Base-by-base conservation (phyloP, 2,888 invertebrate species). In the Gonocerus acuteangulatus region DNA sequence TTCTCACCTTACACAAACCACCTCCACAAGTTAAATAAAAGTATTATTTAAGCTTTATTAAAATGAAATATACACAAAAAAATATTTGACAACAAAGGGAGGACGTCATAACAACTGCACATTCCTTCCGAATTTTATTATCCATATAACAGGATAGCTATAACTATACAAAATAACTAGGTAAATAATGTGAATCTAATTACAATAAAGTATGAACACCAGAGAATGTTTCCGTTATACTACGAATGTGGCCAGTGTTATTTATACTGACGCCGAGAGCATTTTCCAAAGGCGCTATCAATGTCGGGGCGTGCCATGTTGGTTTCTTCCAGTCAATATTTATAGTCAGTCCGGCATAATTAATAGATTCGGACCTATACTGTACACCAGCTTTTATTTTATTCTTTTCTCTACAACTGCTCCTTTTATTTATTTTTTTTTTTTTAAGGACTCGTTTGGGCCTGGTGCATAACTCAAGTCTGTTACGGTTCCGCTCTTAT, bases 251-350 rank as follows among this genome's bases (percentile, higher is more conserved):
- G 42, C 13, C n/a, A 13, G 7, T 16, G 16, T 42, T 42, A 42
- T 42, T 42, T 42, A 42, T 42, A 15, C n/a, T 42, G 42, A 42
- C 42, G 42, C 42, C 42, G 4, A n/a, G n/a, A n/a, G 42, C 42
- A 42, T 16, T 42, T 16, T 15, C 4, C n/a, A 42, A 42, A 42
- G n/a, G 42, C 42, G n/a, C 42, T 42, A 42, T 42, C 42, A 42
- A 3, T 42, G 42, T 42, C 42, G 13, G 16, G n/a, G n/a, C 16
- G 42, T 42, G n/a, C n/a, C 42, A 7, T 27, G 42, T 42, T 42
- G 42, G 42, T 42, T 16, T 16, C 42, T 42, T 16, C 42, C 16
- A 16, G n/a, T 42, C 42, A 15, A 42, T 42, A 42, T 42, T 42
- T 42, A 42, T 42, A 42, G 42, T 4, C 42, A 16, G 42, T 4